phyloP scores from a whole-genome alignment of 2,888 invertebrate species.

The Aelia acuminata region DNA sequence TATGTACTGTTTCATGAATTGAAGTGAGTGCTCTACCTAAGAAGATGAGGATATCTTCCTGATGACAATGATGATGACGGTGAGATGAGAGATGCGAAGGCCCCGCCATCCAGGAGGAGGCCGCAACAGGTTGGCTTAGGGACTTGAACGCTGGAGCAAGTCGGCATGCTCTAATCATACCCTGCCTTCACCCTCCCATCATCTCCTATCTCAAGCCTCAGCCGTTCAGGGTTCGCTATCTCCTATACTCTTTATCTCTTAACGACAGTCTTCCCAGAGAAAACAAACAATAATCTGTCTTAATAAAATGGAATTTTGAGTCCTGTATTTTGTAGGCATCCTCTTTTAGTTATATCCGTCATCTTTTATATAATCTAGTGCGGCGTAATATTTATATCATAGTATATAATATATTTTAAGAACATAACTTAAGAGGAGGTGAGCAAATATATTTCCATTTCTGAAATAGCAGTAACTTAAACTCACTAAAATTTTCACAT shows the following conservation, averaged over 20 bases:
- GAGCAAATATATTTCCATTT: too few relatives aligned
- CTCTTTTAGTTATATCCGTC: not conserved
- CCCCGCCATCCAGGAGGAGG: too few relatives aligned
- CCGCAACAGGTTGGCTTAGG: not conserved
- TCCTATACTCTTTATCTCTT: not conserved
- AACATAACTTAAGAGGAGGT: too few relatives aligned
- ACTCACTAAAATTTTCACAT: too few relatives aligned
- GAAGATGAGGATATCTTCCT: not conserved
- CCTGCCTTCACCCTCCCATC: not conserved
- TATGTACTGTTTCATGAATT: too few relatives aligned
- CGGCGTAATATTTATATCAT: not conserved
- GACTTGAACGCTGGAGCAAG: slow-evolving; percentile 5
- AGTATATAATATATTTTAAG: too few relatives aligned
- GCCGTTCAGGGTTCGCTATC: not conserved
- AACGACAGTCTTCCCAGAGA: not conserved
- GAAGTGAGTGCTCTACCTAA: too few relatives aligned
- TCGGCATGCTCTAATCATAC: slow-evolving; percentile 14
- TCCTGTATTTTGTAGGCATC: not conserved
- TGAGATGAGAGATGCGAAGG: not conserved
- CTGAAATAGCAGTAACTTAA: too few relatives aligned
- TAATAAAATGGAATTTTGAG: not conserved
- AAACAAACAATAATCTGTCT: not conserved
- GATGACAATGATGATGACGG: not conserved
- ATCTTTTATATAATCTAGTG: not conserved
- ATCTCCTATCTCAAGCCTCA: not conserved